A percentile compares a stretch with the other conserved stretches of the same genome.
These are phyloP conservation scores for Kryphioiulus occultus DNA, from an alignment of 2,888 invertebrate genomes.

Conservation along the genomic window DNA sequence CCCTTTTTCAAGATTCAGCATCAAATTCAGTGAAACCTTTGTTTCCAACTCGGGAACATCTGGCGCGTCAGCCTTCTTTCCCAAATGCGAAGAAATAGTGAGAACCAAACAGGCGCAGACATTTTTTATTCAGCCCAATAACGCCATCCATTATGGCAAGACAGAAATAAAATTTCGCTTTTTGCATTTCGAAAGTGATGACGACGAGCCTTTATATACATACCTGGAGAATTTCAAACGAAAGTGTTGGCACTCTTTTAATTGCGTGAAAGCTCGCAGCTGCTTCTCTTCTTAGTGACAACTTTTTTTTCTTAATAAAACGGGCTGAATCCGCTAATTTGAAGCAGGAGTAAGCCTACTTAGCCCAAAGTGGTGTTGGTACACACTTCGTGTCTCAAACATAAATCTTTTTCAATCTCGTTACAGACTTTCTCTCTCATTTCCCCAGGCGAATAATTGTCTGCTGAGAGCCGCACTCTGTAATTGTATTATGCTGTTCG, in stretches of 20 bases:
- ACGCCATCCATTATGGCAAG: too few relatives aligned
- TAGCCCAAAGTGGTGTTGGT: conserved; percentile 1
- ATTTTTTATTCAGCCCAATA: too few relatives aligned
- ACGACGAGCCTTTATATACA: background rate
- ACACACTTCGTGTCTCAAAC: background rate
- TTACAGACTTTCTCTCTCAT: background rate
- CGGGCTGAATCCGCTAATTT: background rate
- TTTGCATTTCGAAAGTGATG: background rate
- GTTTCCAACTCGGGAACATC: too few relatives aligned
- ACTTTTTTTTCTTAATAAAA: background rate
- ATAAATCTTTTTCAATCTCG: background rate
- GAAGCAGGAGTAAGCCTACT: background rate
- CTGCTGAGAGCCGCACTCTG: background rate
- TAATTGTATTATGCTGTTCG: background rate
- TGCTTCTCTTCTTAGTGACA: background rate
- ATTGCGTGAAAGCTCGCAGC: background rate
- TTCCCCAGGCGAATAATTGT: background rate
- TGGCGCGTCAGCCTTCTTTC: too few relatives aligned
- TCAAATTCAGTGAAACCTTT: too few relatives aligned
- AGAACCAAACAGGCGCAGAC: too few relatives aligned
- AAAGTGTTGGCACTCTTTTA: background rate
- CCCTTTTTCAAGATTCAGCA: too few relatives aligned
- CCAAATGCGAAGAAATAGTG: too few relatives aligned
- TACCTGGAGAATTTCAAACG: background rate
- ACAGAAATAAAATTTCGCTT: too few relatives aligned